Conservation (phyloP, 2,888 invertebrate species). For the Heliconius aoede region DNA sequence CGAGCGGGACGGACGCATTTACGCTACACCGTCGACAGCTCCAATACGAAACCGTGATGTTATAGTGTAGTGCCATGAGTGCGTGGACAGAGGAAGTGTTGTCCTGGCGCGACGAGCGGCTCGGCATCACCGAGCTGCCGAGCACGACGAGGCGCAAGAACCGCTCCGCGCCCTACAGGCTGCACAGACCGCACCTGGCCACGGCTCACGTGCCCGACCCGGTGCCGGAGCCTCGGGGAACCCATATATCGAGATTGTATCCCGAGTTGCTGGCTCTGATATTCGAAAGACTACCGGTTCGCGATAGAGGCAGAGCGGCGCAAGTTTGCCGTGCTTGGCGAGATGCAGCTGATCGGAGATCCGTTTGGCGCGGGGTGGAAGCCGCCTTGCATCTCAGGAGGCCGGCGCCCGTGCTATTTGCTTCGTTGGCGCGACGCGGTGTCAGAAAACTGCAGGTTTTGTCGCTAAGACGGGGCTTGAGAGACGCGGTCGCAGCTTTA, state of each 20-base stretch:
- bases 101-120: constrained; percentile 78
- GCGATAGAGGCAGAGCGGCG: constrained; percentile 94
- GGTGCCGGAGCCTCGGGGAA: constrained; percentile 82
- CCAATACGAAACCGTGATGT: constrained; percentile 72
- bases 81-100: constrained; percentile 81
- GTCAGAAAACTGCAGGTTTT: constrained; percentile 95
- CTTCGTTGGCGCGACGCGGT: constrained; percentile 93
- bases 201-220: constrained; percentile 74
- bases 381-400: constrained; percentile 94
- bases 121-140: constrained; percentile 76
- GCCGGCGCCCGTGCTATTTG: constrained; percentile 92
- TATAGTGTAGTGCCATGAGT: constrained; percentile 78
- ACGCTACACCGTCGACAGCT: constrained; percentile 70
- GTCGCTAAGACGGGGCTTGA: constrained; percentile 90
- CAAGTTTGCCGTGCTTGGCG: constrained; percentile 95
- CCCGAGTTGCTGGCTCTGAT: constrained; percentile 96
- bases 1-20: constrained; percentile 62
- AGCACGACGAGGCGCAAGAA: constrained; percentile 80
- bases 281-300: constrained; percentile 93
- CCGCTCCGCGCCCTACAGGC: constrained; percentile 86
- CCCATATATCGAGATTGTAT: constrained; percentile 94
- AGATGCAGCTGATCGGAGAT: constrained; percentile 95
- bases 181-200: constrained; percentile 86
- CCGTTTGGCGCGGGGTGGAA: constrained; percentile 97
- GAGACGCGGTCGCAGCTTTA: constrained; percentile 93